Evolutionary conservation across 1,140 invertebrate genomes (phyloP).

Genomic region (Brachystomella parvula): DNA sequence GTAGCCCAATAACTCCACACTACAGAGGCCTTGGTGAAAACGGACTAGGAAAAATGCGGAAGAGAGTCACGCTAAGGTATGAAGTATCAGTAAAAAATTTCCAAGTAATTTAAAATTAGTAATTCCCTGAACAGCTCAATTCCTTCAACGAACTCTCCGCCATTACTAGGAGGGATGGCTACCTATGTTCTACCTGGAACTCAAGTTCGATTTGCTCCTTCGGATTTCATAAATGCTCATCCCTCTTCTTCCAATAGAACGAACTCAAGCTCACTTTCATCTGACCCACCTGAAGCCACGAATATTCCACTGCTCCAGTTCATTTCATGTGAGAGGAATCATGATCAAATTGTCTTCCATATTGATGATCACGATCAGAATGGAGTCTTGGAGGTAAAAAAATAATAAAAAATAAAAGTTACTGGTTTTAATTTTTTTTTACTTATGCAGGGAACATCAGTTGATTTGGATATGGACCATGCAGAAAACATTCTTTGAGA

Average conservation of each 20-base stretch:
- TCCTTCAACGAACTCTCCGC: slow-evolving; percentile 26
- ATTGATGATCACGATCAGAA: slow-evolving; percentile 22
- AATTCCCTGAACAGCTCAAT: slow-evolving; percentile 24
- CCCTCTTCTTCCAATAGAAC: neutral
- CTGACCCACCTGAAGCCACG: slow-evolving; percentile 1
- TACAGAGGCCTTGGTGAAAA: neutral
- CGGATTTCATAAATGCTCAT: neutral
- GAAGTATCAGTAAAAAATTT: neutral
- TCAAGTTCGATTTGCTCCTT: neutral
- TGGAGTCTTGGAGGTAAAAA: slow-evolving; percentile 28
- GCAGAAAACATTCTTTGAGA: slow-evolving; percentile 13
- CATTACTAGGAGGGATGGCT: no score
- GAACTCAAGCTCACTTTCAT: neutral
- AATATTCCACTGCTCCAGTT: slow-evolving; percentile 6
- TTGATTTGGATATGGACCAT: slow-evolving; percentile 13
- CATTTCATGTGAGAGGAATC: slow-evolving; percentile 16
- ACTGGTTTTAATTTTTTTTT: neutral
- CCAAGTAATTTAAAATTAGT: neutral
- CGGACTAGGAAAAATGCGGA: slow-evolving; percentile 24
- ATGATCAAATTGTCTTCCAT: slow-evolving; percentile 18
- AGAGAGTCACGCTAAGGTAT: slow-evolving; percentile 36
- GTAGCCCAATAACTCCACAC: slow-evolving; percentile 21
- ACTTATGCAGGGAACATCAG: slow-evolving; percentile 8
- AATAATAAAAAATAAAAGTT: neutral
- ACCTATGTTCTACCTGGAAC: neutral